Conservation (phyloP, 2,888 invertebrate genomes). For the Stenodema calcarata region DNA sequence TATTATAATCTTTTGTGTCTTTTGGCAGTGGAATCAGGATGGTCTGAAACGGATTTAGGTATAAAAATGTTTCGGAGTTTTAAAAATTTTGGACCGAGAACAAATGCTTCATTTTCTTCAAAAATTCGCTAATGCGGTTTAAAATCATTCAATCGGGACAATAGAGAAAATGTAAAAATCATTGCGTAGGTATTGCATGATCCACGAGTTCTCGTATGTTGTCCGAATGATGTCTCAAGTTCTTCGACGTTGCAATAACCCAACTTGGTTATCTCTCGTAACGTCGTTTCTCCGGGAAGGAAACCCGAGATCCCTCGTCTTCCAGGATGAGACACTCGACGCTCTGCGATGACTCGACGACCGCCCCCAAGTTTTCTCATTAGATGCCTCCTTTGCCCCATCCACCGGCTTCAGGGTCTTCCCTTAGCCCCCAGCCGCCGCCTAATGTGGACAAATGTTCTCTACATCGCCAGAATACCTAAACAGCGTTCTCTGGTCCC, state of each 20-base stretch:
- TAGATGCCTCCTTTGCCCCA: conserved; percentile 9
- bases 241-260: background rate
- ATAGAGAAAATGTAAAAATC: too few species aligned
- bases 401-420: background rate
- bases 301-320: background rate
- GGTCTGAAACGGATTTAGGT: too few species aligned
- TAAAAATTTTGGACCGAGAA: too few species aligned
- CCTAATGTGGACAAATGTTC: conserved; percentile 47
- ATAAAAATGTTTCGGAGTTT: too few species aligned
- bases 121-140: too few species aligned
- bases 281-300: background rate
- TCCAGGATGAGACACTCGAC: conserved; percentile 3
- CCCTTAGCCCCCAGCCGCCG: background rate
- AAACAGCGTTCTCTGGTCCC: background rate
- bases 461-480: conserved; percentile 43
- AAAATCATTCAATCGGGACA: too few species aligned
- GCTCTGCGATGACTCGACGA: conserved; percentile 27
- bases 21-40: too few species aligned
- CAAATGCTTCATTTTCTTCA: too few species aligned
- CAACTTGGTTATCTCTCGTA: conserved; percentile 30
- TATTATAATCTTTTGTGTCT: too few species aligned
- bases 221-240: background rate
- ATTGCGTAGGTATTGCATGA: too few species aligned
- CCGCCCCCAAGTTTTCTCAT: conserved; percentile 39
- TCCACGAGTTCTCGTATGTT: background rate